Percentiles rank a stretch among this genome's conserved stretches.
phyloP scores from a whole-genome alignment of 2,113 vertebrate genomes.

The Oncorhynchus gorbuscha region DNA sequence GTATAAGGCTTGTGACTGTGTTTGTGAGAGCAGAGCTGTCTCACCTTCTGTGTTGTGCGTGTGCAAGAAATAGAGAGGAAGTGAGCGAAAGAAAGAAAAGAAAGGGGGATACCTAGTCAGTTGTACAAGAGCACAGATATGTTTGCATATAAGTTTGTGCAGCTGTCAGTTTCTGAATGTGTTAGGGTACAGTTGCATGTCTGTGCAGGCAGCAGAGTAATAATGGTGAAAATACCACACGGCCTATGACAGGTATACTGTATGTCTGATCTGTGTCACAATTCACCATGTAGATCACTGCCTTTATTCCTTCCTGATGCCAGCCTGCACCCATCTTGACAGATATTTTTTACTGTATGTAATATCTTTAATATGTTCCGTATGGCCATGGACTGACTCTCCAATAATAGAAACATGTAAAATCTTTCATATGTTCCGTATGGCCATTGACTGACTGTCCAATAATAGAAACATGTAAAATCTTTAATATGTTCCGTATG shows the following conservation, averaged over 20 bases:
- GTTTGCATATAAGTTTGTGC: slow-evolving; percentile 8
- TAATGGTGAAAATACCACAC: slow-evolving; percentile 28
- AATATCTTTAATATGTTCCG: slow-evolving; percentile 55
- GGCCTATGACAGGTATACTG: not conserved
- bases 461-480: slow-evolving; percentile 36
- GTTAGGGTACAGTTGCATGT: not conserved
- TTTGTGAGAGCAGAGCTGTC: not conserved
- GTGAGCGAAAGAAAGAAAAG: too few species aligned
- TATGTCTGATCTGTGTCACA: slow-evolving; percentile 38
- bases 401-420: slow-evolving; percentile 25
- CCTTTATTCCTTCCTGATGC: slow-evolving; percentile 28
- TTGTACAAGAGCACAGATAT: too few species aligned
- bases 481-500: slow-evolving; percentile 53
- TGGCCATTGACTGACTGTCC: slow-evolving; percentile 13
- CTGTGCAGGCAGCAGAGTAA: not conserved
- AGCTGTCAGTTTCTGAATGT: slow-evolving; percentile 10
- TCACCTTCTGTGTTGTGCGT: not conserved
- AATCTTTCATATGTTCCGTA: slow-evolving; percentile 51
- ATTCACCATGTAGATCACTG: slow-evolving; percentile 40
- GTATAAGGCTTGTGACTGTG: too few species aligned
- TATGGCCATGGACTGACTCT: slow-evolving; percentile 14
- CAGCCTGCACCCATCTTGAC: slow-evolving; percentile 28
- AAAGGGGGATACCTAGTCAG: too few species aligned
- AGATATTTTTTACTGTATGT: slow-evolving; percentile 50
- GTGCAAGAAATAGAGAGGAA: not conserved